phyloP scores from a whole-genome alignment of 2,888 invertebrate genomes.

The Hydraecia micacea region DNA sequence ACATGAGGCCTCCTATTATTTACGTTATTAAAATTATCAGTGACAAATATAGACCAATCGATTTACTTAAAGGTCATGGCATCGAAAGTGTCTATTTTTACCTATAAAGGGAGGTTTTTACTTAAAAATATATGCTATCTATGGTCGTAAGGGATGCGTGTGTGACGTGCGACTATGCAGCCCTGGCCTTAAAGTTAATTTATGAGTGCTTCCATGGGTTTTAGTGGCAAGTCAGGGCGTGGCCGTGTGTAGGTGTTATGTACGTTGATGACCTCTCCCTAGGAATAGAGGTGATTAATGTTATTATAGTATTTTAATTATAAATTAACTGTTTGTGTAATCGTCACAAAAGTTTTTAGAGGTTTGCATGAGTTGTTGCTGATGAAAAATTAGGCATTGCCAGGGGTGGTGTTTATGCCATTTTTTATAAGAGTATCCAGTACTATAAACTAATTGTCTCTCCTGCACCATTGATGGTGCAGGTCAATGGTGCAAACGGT shows the following conservation, averaged over 20 bases:
- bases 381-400: neutral
- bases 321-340: neutral
- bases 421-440: neutral
- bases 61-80: slow-evolving; percentile 34
- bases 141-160: slow-evolving; percentile 45
- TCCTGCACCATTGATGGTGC: too few relatives aligned
- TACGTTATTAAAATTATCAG: slow-evolving; percentile 26
- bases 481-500: too few relatives aligned
- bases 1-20: neutral
- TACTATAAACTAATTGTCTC: too few relatives aligned
- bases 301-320: slow-evolving; percentile 7
- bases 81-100: slow-evolving; percentile 26
- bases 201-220: slow-evolving; percentile 37
- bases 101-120: slow-evolving; percentile 29
- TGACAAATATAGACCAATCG: slow-evolving; percentile 22
- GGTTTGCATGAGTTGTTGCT: neutral
- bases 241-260: slow-evolving; percentile 23
- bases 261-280: slow-evolving; percentile 13
- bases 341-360: neutral
- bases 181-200: slow-evolving; percentile 50
- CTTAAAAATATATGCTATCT: slow-evolving; percentile 24
- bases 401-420: neutral
- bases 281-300: slow-evolving; percentile 1
- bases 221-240: slow-evolving; percentile 43
- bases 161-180: slow-evolving; percentile 45